Evolutionary conservation across 1,140 invertebrate genomes (phyloP), one percentile per base, ranked within the genome.

Genomic region (Plectrocnemia conspersa): DNA sequence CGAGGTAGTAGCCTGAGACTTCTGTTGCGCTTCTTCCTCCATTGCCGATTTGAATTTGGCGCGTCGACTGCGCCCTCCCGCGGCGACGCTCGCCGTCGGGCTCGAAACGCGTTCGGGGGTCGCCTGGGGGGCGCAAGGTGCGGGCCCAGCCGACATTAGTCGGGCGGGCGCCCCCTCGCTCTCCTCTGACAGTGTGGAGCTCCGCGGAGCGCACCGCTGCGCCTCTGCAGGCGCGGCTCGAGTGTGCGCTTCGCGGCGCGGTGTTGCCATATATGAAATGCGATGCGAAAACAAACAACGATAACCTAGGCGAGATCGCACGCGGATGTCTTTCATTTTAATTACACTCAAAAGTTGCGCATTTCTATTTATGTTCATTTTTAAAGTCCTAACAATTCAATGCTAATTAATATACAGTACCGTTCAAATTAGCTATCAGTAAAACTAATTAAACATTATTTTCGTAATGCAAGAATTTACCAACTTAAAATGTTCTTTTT

Each of bases 41-140:
- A n/a, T 36, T 72, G 70, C 61, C 25, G 27, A 19, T 50, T 38
- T 22, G 23, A 41, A 41, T 38, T 41, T 38, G 48, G 38, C 40
- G 50, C 38, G 36, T 4, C 23, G 7, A 7, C 7, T 7, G 27
- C 27, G 27, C 7, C 7, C 7, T n/a, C 7, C 27, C 7, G n/a
- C 16, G 33, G 33, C 13, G 48, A n/a, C 19, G 33, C 18, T 19
- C 23, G 48, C 23, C 21, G 3, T 6, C 16, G 48, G 11, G 35
- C 50, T 15, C 6, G 16, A 15, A 15, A 6, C 6, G 6, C 6
- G 11, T 40, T 7, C 11, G 6, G 6, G 44, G 25, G 48, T 41
- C 49, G 49, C 54, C 48, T 40, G 25, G 48, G 29, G 58, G 47
- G 2, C 58, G 33, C 49, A 40, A 33, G 29, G 40, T 47, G 45